A percentile compares a stretch with the other conserved stretches of the same genome.
Conservation (phyloP, 1,140 invertebrate species). For the Pararge aegeria region DNA sequence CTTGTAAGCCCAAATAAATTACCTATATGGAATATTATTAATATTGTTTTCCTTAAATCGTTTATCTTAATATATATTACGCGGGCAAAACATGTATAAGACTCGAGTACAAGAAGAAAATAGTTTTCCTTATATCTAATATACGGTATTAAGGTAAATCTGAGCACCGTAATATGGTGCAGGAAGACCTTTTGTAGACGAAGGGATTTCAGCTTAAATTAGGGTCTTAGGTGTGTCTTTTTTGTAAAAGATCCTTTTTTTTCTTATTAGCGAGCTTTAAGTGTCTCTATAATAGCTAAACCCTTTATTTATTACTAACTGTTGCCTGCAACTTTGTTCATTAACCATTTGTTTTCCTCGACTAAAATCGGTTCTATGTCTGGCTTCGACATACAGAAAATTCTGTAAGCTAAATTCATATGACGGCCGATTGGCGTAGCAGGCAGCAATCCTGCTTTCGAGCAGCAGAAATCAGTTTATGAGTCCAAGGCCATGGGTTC, state of each 20-base stretch:
- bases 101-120: not conserved
- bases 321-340: too few species aligned
- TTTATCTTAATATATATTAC: not conserved
- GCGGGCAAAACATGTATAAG: not conserved
- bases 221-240: slow-evolving; percentile 14
- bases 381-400: too few species aligned
- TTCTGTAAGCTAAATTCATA: too few species aligned
- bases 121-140: not conserved
- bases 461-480: too few species aligned
- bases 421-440: too few species aligned
- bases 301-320: too few species aligned
- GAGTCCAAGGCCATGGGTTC: too few species aligned
- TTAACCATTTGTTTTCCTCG: too few species aligned
- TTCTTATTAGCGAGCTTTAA: not conserved
- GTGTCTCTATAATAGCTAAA: not conserved
- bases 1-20: too few species aligned
- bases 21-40: too few species aligned
- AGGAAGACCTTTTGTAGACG: slow-evolving; percentile 3
- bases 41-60: not conserved
- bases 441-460: too few species aligned
- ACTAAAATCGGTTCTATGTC: too few species aligned
- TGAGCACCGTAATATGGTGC: not conserved
- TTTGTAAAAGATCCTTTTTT: not conserved
- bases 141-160: slow-evolving; percentile 1
- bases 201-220: slow-evolving; percentile 13